Evolutionary conservation across 2,888 invertebrate genomes (phyloP).

Genomic region (Caenorhabditis virilis): DNA sequence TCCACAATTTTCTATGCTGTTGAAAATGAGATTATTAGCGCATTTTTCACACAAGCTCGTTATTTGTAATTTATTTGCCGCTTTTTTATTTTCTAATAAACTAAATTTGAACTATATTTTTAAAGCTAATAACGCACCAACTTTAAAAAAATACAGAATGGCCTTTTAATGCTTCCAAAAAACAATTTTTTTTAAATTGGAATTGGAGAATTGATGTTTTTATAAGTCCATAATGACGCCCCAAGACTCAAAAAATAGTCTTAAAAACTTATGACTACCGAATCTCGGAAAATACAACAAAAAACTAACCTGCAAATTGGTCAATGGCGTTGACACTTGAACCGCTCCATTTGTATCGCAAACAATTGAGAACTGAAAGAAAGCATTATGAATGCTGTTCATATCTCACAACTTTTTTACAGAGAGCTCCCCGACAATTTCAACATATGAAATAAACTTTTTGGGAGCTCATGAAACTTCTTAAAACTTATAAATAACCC

Average conservation of each 20-base stretch:
- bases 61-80: slow-evolving; percentile 16
- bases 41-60: slow-evolving; percentile 26
- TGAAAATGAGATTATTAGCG: slow-evolving; percentile 51
- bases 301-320: slow-evolving; percentile 81
- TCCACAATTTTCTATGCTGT: slow-evolving; percentile 60
- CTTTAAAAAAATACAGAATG: too few species aligned
- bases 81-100: not conserved
- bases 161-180: not conserved
- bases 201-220: too few species aligned
- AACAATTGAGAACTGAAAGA: slow-evolving; percentile 74
- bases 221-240: too few species aligned
- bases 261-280: too few species aligned
- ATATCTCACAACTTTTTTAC: not conserved
- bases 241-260: too few species aligned
- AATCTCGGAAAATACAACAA: too few species aligned
- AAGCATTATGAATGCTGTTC: not conserved
- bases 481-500: slow-evolving; percentile 3
- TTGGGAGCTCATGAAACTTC: not conserved
- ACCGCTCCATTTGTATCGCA: slow-evolving; percentile 87
- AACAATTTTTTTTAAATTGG: not conserved
- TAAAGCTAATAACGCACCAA: too few species aligned
- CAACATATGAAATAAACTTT: too few species aligned
- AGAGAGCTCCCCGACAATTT: not conserved
- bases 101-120: too few species aligned
- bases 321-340: slow-evolving; percentile 95